phyloP scores from a whole-genome alignment of 2,888 invertebrate species.

The Hedychridium roseum region DNA sequence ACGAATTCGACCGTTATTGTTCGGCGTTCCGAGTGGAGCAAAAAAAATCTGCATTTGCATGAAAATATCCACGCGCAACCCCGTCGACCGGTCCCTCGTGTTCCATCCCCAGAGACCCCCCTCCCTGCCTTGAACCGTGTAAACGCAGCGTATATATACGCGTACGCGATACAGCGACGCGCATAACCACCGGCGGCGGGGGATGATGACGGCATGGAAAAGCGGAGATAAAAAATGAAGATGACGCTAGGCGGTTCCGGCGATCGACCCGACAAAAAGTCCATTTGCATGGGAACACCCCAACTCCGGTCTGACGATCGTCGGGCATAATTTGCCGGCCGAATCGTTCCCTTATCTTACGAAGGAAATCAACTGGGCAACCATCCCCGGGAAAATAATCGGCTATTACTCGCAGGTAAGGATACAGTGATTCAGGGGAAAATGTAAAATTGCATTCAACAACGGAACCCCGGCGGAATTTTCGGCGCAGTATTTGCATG shows the following conservation, averaged over 20 bases:
- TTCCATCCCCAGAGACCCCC: background rate
- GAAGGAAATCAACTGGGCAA: background rate
- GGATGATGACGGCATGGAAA: background rate
- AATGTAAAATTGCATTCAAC: too few relatives aligned
- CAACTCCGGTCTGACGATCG: background rate
- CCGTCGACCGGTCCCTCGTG: background rate
- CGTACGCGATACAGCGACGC: background rate
- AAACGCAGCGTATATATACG: too few relatives aligned
- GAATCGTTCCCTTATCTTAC: background rate
- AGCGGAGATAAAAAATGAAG: slow-evolving; percentile 2
- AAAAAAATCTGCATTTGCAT: slow-evolving; percentile 39
- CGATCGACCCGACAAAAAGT: slow-evolving; percentile 19
- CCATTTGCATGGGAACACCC: slow-evolving; percentile 9
- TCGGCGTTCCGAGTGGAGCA: slow-evolving; percentile 13
- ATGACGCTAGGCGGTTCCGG: too few relatives aligned
- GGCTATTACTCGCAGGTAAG: too few relatives aligned
- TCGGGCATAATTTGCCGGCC: too few relatives aligned
- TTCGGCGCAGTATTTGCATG: background rate
- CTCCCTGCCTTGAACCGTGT: background rate
- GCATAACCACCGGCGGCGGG: background rate
- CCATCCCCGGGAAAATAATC: too few relatives aligned
- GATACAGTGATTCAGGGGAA: too few relatives aligned
- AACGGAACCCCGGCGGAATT: too few relatives aligned
- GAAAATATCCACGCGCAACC: slow-evolving; percentile 34
- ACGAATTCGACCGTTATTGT: slow-evolving; percentile 40